phyloP scores from a whole-genome alignment of 2,888 invertebrate genomes.

The Vesta saturnalis region DNA sequence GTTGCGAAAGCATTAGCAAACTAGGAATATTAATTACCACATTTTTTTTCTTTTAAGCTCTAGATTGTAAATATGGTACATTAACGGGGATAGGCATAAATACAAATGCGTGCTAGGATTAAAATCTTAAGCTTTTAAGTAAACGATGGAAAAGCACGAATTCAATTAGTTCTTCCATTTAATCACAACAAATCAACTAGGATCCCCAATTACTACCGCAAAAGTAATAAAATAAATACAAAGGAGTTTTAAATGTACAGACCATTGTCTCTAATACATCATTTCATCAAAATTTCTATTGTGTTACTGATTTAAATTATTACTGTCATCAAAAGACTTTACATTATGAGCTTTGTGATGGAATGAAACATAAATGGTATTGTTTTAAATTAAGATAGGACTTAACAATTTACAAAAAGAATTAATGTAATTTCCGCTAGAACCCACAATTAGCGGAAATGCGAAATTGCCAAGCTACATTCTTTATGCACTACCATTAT shows the following conservation, averaged over 20 bases:
- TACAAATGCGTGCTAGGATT: constrained; percentile 1
- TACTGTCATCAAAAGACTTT: constrained; percentile 10
- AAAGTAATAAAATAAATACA: constrained; percentile 31
- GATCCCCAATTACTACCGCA: constrained; percentile 24
- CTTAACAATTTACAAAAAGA: constrained; percentile 25
- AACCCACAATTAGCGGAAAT: constrained; percentile 26
- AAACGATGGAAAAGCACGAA: constrained; percentile 23
- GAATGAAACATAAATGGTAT: constrained; percentile 20
- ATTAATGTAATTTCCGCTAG: constrained; percentile 25
- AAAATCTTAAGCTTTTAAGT: constrained; percentile 15
- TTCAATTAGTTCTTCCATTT: constrained; percentile 30
- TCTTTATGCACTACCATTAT: constrained; percentile 9
- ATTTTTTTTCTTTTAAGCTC: background rate
- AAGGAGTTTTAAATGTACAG: constrained; percentile 15
- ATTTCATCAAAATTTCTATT: constrained; percentile 11
- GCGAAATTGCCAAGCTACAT: constrained; percentile 25
- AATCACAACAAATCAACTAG: constrained; percentile 31
- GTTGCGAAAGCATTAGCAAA: background rate
- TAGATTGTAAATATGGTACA: background rate
- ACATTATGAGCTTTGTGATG: constrained; percentile 9
- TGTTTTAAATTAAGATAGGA: constrained; percentile 32
- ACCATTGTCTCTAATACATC: constrained; percentile 13
- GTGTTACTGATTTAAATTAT: constrained; percentile 9
- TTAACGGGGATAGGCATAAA: background rate
- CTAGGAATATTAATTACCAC: constrained; percentile 11